These are phyloP conservation scores for Erethizon dorsatum DNA, from an alignment of 2,797 vertebrate species.

Conservation along the genomic window DNA sequence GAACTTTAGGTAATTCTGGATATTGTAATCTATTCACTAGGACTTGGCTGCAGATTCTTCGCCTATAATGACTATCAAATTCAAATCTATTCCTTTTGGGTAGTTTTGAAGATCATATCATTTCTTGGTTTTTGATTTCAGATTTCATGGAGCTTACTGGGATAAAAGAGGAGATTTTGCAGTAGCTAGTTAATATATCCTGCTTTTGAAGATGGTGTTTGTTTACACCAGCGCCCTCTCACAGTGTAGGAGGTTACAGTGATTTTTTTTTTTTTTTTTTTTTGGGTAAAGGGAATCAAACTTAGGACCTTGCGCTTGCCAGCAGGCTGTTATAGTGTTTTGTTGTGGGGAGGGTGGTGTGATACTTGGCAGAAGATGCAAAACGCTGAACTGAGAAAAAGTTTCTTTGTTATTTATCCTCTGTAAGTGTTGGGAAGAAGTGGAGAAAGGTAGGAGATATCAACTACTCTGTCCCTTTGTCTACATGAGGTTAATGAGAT, in stretches of 20 bases:
- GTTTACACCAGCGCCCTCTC: neutral
- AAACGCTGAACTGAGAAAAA: neutral
- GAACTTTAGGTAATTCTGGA: neutral
- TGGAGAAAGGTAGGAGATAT: neutral
- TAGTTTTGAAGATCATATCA: neutral
- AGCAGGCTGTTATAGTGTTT: neutral
- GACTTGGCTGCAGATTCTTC: neutral
- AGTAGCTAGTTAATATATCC: neutral
- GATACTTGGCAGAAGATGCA: neutral
- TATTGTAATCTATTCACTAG: neutral
- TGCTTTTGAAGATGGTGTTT: neutral
- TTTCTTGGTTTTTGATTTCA: neutral
- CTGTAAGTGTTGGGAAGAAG: neutral
- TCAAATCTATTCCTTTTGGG: neutral
- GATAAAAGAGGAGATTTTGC: neutral
- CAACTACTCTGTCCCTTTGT: neutral
- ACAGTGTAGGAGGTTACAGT: neutral
- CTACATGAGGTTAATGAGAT: neutral
- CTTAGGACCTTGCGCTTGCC: too few relatives aligned
- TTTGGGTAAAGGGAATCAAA: too few relatives aligned
- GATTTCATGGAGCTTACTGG: neutral
- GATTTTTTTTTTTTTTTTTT: too few relatives aligned
- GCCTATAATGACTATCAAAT: neutral
- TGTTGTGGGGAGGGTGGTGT: neutral
- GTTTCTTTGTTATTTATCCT: neutral